Conservation (phyloP, 2,113 vertebrate genomes). For the Scophthalmus maximus region DNA sequence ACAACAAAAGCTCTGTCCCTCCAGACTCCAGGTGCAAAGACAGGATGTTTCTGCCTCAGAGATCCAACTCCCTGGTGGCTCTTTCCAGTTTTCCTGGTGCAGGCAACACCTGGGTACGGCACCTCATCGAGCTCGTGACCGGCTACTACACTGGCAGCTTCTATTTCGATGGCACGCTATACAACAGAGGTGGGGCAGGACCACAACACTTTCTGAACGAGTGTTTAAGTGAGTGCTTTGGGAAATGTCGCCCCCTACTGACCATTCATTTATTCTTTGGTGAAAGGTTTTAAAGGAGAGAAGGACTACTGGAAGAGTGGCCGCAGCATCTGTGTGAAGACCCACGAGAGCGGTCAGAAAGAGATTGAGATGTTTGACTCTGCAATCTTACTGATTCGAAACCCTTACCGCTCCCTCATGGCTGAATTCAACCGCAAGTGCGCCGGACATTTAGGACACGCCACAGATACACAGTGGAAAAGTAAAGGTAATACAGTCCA, state of each 20-base stretch:
- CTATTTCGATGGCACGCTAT: constrained; percentile 95
- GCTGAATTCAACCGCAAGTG: constrained; percentile 98
- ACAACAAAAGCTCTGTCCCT: constrained; percentile 28
- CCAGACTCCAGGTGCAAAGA: constrained; percentile 94
- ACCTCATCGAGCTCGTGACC: constrained; percentile 93
- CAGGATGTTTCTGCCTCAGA: constrained; percentile 90
- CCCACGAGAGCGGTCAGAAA: constrained; percentile 93
- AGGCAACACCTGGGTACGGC: constrained; percentile 96
- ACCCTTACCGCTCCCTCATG: constrained; percentile 93
- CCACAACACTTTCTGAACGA: background rate
- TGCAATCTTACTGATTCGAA: constrained; percentile 92
- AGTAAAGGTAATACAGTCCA: constrained; percentile 87
- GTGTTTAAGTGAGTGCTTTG: background rate
- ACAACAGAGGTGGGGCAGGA: constrained; percentile 90
- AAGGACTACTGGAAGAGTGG: constrained; percentile 98
- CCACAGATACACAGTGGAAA: constrained; percentile 93
- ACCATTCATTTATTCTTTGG: constrained; percentile 30
- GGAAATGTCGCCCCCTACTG: background rate
- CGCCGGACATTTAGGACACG: constrained; percentile 95
- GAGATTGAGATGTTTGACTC: constrained; percentile 97
- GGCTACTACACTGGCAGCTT: constrained; percentile 98
- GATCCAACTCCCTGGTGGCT: constrained; percentile 90
- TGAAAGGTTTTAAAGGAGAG: constrained; percentile 95
- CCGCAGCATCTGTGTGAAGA: constrained; percentile 96
- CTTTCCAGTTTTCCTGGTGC: constrained; percentile 95